Evolutionary conservation across 2,113 vertebrate genomes (phyloP), one percentile per base, ranked within the genome.

Genomic region (Donacobius atricapilla): DNA sequence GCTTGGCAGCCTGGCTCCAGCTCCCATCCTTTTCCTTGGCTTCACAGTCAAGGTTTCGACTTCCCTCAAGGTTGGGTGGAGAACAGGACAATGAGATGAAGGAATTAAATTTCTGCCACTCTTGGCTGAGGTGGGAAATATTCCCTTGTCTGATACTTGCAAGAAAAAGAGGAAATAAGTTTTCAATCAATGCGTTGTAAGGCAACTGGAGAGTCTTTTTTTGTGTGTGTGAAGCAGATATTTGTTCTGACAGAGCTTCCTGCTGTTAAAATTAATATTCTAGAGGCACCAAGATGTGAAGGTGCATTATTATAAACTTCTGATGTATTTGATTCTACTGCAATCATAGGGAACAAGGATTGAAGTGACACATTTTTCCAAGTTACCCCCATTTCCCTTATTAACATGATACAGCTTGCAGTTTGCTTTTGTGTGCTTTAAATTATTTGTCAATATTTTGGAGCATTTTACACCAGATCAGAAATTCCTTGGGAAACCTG

Each of bases 1-100:
- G 93, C 90, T 19, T 72, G 76, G 91, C 91, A 97, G 82, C 35
- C 64, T 31, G 94, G 76, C 44, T 87, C 79, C 75, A 15, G 53
- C 53, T 86, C 42, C 60, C 76, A 14, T 24, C 39, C 33, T 65
- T 60, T 47, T 5, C 45, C 63, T 83, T 8, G 78, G 35, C 53
- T 63, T 39, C 53, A 7, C 18, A 33, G 39, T 23, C 70, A 40
- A 70, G 27, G 11, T n/a, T 61, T 70, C 28, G 2, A 8, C 40
- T 64, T 82, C 65, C 8, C 39, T 44, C 25, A 25, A 24, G 48
- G 54, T 0, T 58, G 45, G 37, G 22, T n/a, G 53, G n/a, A 72
- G 54, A 92, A 40, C 0, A 64, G 31, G 20, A 71, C 33, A 42
- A 18, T 0, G 4, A 73, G 23, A 37, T 13, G 35, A 51, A 54